These are phyloP conservation scores for Ophioderma brevispina DNA, from an alignment of 35 echinoderm and acorn worm genomes.

Conservation along the genomic window DNA sequence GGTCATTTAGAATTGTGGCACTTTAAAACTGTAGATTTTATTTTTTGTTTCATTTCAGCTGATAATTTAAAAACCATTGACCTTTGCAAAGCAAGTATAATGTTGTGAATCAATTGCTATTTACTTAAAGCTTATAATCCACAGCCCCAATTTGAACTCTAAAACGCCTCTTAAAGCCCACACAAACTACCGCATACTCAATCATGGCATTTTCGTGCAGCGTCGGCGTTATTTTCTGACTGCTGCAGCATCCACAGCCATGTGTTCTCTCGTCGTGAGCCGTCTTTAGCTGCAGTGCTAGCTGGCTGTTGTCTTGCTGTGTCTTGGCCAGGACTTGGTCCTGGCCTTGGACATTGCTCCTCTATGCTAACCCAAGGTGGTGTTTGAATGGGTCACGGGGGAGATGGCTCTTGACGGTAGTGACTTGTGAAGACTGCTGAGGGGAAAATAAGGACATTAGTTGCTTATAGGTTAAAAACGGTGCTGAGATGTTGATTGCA, in stretches of 20 bases:
- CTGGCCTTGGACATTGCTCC: constrained; percentile 78
- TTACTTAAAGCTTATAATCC: too few species aligned
- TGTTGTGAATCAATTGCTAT: too few species aligned
- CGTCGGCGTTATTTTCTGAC: constrained; percentile 39
- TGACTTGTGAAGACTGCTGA: constrained; percentile 89
- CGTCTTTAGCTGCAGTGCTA: constrained; percentile 58
- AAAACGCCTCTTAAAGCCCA: too few species aligned
- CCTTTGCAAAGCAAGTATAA: too few species aligned
- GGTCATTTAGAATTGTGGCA: too few species aligned
- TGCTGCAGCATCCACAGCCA: constrained; percentile 69
- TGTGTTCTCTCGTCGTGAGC: constrained; percentile 76
- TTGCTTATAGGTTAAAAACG: too few species aligned
- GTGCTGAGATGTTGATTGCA: too few species aligned
- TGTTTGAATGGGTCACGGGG: constrained; percentile 94
- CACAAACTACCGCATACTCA: constrained; percentile 24
- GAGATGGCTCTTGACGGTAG: constrained; percentile 85
- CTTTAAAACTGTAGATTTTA: too few species aligned
- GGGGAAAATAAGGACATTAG: too few species aligned
- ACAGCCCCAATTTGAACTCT: too few species aligned
- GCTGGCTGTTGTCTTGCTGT: constrained; percentile 74
- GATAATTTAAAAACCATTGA: too few species aligned
- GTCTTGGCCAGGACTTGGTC: constrained; percentile 75
- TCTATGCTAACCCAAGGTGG: constrained; percentile 82
- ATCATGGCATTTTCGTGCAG: constrained; percentile 56
- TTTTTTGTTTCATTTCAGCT: too few species aligned